Conservation (phyloP, 2,113 vertebrate species). For the Conger conger region DNA sequence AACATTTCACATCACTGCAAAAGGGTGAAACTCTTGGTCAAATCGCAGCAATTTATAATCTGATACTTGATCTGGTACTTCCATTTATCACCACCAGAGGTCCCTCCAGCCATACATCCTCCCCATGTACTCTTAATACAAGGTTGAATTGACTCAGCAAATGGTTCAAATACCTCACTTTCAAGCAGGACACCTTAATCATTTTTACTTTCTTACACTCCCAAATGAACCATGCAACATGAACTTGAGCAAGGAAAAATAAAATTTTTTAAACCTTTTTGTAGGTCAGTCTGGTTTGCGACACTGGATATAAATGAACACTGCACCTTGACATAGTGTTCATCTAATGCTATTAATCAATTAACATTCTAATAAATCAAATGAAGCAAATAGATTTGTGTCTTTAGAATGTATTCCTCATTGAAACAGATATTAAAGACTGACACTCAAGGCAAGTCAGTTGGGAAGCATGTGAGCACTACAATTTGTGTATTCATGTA, state of each 20-base stretch:
- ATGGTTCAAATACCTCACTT: background rate
- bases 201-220: background rate
- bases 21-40: background rate
- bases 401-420: background rate
- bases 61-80: background rate
- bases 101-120: background rate
- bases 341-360: background rate
- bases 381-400: background rate
- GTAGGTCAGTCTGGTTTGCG: background rate
- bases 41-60: background rate
- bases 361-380: background rate
- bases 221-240: background rate
- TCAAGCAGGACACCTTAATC: background rate
- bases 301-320: no score
- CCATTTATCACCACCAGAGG: background rate
- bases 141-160: background rate
- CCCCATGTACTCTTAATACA: background rate
- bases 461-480: background rate
- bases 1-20: background rate
- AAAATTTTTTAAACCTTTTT: background rate
- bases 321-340: no score
- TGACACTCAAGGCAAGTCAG: background rate
- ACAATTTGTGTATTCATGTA: background rate
- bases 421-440: background rate
- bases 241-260: background rate